Percentiles rank a stretch among this genome's conserved stretches.
These are phyloP conservation scores for Latheticus oryzae DNA, from an alignment of 2,888 invertebrate species.

Conservation along the genomic window DNA sequence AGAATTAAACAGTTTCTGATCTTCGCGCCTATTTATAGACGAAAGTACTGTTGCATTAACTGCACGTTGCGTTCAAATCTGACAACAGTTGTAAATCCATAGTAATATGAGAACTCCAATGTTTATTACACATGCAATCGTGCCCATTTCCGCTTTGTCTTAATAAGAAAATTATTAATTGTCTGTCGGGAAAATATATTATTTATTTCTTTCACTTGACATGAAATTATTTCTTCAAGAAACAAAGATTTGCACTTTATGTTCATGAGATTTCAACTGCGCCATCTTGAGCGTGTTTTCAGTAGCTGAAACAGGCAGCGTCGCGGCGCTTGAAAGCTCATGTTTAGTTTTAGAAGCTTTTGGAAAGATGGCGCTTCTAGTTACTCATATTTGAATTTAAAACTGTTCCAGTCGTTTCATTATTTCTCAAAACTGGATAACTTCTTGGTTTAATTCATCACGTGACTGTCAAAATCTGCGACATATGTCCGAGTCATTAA, in stretches of 20 bases:
- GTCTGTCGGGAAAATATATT: conserved; percentile 16
- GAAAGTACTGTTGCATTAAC: conserved; percentile 39
- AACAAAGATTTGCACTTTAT: not conserved
- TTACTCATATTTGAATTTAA: too few species aligned
- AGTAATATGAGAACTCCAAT: conserved; percentile 37
- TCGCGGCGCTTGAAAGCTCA: conserved; percentile 42
- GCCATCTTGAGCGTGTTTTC: conserved; percentile 26
- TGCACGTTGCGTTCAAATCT: conserved; percentile 35
- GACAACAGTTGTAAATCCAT: conserved; percentile 41
- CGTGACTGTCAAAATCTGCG: conserved; percentile 11
- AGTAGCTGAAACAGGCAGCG: conserved; percentile 21
- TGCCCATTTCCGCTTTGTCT: conserved; percentile 35
- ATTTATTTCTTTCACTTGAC: not conserved
- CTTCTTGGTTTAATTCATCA: conserved; percentile 17
- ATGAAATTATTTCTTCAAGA: too few species aligned
- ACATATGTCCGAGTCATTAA: conserved; percentile 48
- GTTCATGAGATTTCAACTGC: conserved; percentile 12
- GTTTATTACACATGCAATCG: conserved; percentile 33
- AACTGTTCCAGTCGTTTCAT: not conserved
- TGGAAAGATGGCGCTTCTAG: conserved; percentile 6
- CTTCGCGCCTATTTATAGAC: conserved; percentile 40
- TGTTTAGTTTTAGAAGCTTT: not conserved
- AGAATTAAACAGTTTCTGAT: conserved; percentile 41
- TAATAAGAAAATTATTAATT: conserved; percentile 32
- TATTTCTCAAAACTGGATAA: too few species aligned